Evolutionary conservation across 2,888 invertebrate species (phyloP).

Genomic region (Frankliniella intonsa): DNA sequence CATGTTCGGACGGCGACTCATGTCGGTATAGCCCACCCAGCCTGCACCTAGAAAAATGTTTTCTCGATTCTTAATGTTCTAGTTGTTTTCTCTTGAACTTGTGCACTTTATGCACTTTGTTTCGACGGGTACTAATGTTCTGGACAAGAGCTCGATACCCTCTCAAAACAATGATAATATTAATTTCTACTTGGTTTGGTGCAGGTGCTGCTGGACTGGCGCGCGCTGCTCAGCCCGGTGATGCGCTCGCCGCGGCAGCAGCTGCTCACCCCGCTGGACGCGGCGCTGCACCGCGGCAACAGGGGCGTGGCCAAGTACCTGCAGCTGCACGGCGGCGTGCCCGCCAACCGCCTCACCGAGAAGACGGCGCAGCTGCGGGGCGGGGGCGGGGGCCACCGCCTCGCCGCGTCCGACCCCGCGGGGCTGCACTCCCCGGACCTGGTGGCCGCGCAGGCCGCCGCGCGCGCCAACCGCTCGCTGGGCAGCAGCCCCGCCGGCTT

Average conservation of each 20-base stretch:
- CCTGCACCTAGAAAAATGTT: no score
- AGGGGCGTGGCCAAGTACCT: conserved; percentile 88
- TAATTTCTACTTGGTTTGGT: conserved; percentile 35
- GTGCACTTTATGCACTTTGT: no score
- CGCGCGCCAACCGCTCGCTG: conserved; percentile 41
- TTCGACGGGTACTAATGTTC: no score
- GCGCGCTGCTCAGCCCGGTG: conserved; percentile 79
- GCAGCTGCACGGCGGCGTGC: conserved; percentile 83
- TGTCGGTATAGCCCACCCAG: no score
- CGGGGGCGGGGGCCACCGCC: not conserved
- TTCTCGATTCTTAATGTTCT: no score
- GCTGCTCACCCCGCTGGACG: conserved; percentile 85
- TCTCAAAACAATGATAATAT: no score
- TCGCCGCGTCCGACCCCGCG: conserved; percentile 45
- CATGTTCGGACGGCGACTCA: no score
- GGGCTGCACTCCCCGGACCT: conserved; percentile 43
- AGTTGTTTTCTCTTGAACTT: no score
- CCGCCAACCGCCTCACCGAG: conserved; percentile 62
- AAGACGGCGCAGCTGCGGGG: conserved; percentile 36
- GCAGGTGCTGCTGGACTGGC: conserved; percentile 71
- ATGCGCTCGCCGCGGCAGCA: conserved; percentile 77
- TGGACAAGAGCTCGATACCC: no score
- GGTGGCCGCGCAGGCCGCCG: conserved; percentile 50
- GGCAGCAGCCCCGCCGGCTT: conserved; percentile 15
- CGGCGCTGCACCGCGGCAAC: conserved; percentile 79